Evolutionary conservation across 1,140 invertebrate species (phyloP).

Genomic region (Cotesia chilonis): DNA sequence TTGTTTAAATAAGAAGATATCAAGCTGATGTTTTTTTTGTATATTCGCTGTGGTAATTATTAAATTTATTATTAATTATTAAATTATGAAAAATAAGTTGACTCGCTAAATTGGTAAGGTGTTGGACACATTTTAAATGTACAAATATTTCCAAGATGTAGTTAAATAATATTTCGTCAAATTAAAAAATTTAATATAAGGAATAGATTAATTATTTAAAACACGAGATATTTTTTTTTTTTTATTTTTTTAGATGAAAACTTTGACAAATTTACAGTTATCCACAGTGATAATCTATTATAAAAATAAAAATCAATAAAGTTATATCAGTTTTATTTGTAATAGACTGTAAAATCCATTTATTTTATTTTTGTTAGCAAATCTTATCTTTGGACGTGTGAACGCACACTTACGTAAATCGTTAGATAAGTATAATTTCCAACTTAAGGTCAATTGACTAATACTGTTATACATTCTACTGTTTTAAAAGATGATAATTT

Average conservation of each 20-base stretch:
- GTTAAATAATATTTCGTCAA: slow-evolving; percentile 54
- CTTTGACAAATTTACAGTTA: too few relatives aligned
- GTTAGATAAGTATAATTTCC: slow-evolving; percentile 14
- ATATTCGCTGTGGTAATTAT: too few relatives aligned
- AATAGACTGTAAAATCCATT: too few relatives aligned
- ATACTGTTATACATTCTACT: slow-evolving; percentile 32
- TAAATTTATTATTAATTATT: too few relatives aligned
- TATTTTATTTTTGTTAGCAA: too few relatives aligned
- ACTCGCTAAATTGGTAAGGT: slow-evolving; percentile 52
- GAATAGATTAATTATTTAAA: slow-evolving; percentile 45
- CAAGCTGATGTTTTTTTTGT: slow-evolving; percentile 42
- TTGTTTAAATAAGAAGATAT: slow-evolving; percentile 31
- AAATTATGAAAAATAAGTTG: too few relatives aligned
- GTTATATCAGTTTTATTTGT: too few relatives aligned
- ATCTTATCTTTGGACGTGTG: too few relatives aligned
- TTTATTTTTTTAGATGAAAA: too few relatives aligned
- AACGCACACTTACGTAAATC: not conserved
- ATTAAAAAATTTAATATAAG: slow-evolving; percentile 46
- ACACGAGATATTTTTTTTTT: not conserved
- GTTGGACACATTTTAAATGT: slow-evolving; percentile 62
- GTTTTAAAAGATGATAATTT: not conserved
- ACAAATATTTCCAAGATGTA: slow-evolving; percentile 65
- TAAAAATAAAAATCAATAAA: too few relatives aligned
- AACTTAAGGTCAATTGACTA: slow-evolving; percentile 35
- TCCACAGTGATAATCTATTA: too few relatives aligned